These are phyloP conservation scores for Crioceris asparagi DNA, from an alignment of 2,888 invertebrate species.

Conservation along the genomic window DNA sequence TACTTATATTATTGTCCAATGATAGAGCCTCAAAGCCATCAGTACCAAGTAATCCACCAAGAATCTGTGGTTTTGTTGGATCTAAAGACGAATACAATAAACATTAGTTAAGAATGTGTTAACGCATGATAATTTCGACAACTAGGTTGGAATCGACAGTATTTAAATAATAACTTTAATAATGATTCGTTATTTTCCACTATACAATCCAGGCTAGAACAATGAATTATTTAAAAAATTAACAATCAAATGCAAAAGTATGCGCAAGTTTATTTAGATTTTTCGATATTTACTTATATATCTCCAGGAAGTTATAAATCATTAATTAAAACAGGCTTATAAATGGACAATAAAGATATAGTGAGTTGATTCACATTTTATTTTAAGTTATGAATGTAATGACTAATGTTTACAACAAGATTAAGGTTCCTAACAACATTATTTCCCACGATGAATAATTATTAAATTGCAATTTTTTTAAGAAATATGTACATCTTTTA, in stretches of 20 bases:
- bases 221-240: not conserved
- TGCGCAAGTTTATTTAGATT: not conserved
- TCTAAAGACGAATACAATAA: constrained; percentile 28
- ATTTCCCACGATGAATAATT: too few relatives aligned
- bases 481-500: too few relatives aligned
- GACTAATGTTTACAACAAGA: too few relatives aligned
- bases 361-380: not conserved
- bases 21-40: constrained; percentile 35
- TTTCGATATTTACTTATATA: not conserved
- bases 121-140: too few relatives aligned
- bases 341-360: not conserved
- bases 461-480: too few relatives aligned
- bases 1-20: constrained; percentile 33
- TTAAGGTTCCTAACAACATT: too few relatives aligned
- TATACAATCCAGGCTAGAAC: too few relatives aligned
- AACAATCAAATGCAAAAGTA: not conserved
- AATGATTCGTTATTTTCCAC: too few relatives aligned
- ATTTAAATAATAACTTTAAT: too few relatives aligned
- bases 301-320: not conserved
- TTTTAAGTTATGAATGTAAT: not conserved
- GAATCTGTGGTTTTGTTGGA: constrained; percentile 42
- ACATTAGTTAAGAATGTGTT: too few relatives aligned
- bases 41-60: constrained; percentile 19
- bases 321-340: not conserved
- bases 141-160: too few relatives aligned